Evolutionary conservation across 2,113 vertebrate species (phyloP).

Genomic region (Brachypodius melanocephalos): DNA sequence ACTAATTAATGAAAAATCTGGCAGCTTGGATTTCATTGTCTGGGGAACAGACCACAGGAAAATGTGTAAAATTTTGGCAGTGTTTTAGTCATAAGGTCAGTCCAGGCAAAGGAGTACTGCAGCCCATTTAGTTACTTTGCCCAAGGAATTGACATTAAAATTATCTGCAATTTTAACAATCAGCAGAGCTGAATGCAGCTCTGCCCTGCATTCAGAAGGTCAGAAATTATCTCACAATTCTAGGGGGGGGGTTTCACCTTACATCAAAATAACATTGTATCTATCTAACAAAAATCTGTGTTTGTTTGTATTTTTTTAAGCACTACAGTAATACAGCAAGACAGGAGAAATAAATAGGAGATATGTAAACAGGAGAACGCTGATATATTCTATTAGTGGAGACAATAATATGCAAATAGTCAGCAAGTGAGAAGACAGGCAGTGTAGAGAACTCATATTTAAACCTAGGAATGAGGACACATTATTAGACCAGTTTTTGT

Average conservation of each 20-base stretch:
- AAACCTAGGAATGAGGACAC: not conserved
- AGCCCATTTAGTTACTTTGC: not conserved
- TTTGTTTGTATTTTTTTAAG: not conserved
- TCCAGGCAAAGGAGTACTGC: not conserved
- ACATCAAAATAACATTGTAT: not conserved
- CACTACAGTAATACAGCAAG: not conserved
- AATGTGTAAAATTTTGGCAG: conserved; percentile 17
- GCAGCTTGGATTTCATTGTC: conserved; percentile 11
- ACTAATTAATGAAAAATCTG: conserved; percentile 40
- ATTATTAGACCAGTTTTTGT: not conserved
- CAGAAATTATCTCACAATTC: not conserved
- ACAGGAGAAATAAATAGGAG: not conserved
- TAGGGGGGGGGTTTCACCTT: accelerated
- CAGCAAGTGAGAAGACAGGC: not conserved
- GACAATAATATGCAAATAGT: not conserved
- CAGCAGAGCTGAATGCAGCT: not conserved
- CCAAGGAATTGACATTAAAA: not conserved
- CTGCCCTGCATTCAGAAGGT: not conserved
- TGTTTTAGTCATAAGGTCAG: not conserved
- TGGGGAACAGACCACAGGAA: conserved; percentile 7
- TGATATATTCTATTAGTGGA: not conserved
- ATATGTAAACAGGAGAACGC: not conserved
- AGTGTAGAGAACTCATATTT: not conserved
- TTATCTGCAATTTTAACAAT: not conserved
- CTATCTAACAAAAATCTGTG: not conserved